Evolutionary conservation across 2,888 invertebrate genomes (phyloP).

Genomic region (Sympetrum striolatum): DNA sequence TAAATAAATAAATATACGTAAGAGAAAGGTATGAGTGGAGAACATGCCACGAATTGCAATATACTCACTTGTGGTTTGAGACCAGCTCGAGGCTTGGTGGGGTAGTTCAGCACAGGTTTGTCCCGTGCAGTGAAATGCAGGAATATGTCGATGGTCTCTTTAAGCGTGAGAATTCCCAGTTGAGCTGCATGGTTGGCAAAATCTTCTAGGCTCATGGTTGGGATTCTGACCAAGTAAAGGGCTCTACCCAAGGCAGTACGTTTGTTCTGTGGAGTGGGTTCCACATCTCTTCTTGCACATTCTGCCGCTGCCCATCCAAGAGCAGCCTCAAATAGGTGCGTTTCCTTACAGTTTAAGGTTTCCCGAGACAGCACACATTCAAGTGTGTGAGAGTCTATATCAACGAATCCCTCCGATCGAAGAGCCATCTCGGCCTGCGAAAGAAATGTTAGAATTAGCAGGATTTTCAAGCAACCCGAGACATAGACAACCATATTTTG

Average conservation of each 20-base stretch:
- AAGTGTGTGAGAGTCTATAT: constrained; percentile 92
- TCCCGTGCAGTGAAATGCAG: constrained; percentile 90
- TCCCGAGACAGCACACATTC: constrained; percentile 91
- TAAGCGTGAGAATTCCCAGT: constrained; percentile 86
- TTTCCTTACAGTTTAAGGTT: constrained; percentile 94
- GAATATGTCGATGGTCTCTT: constrained; percentile 95
- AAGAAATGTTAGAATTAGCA: constrained; percentile 38
- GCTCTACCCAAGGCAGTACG: constrained; percentile 77
- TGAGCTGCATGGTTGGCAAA: constrained; percentile 96
- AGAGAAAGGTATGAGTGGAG: too few species aligned
- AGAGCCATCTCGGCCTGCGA: constrained; percentile 92
- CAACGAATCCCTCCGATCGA: constrained; percentile 93
- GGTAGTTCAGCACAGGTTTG: constrained; percentile 84
- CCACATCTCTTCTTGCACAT: constrained; percentile 82
- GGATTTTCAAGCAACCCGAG: too few species aligned
- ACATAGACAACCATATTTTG: too few species aligned
- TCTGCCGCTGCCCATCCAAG: constrained; percentile 93
- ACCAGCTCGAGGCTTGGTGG: constrained; percentile 82
- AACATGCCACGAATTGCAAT: too few species aligned
- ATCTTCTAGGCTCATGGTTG: constrained; percentile 91
- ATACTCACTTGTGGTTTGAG: constrained; percentile 80
- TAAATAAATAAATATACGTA: too few species aligned
- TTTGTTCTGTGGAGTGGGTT: constrained; percentile 80
- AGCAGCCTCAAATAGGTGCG: constrained; percentile 88
- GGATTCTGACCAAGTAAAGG: constrained; percentile 87